Conservation (phyloP, 2,888 invertebrate genomes). For the Cephalotes varians region DNA sequence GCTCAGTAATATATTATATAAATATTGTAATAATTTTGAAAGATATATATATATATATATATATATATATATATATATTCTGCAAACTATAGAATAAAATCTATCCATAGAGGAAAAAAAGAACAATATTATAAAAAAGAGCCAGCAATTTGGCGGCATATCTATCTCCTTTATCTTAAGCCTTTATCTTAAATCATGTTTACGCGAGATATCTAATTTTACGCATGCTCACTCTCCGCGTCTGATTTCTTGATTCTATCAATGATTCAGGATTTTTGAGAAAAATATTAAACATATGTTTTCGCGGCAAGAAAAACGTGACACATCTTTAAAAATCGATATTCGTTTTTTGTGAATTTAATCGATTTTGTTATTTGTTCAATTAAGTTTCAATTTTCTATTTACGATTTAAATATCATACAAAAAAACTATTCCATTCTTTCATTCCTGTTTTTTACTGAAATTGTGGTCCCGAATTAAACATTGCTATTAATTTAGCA, state of each 20-base stretch:
- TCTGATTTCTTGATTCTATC: not conserved
- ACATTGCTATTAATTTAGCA: not conserved
- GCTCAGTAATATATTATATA: not conserved
- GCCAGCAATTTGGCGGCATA: not conserved
- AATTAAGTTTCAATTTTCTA: no score
- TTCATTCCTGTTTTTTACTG: not conserved
- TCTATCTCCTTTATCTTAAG: conserved; percentile 42
- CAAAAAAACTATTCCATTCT: no score
- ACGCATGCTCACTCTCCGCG: not conserved
- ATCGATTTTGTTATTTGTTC: conserved; percentile 59
- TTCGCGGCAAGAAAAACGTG: conserved; percentile 13
- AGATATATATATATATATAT: no score
- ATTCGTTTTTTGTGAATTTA: conserved; percentile 62
- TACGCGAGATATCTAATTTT: conserved; percentile 38
- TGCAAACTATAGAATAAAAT: not conserved
- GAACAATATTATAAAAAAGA: no score
- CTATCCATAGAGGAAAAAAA: not conserved
- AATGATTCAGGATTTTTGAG: conserved; percentile 42
- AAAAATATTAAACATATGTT: conserved; percentile 57
- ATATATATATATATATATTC: no score
- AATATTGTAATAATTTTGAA: not conserved
- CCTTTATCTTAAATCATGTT: conserved; percentile 49
- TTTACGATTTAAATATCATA: no score
- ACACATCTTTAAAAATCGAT: conserved; percentile 59
- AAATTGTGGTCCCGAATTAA: not conserved